phyloP scores from a whole-genome alignment of 2,888 invertebrate species.

The Actias luna region DNA sequence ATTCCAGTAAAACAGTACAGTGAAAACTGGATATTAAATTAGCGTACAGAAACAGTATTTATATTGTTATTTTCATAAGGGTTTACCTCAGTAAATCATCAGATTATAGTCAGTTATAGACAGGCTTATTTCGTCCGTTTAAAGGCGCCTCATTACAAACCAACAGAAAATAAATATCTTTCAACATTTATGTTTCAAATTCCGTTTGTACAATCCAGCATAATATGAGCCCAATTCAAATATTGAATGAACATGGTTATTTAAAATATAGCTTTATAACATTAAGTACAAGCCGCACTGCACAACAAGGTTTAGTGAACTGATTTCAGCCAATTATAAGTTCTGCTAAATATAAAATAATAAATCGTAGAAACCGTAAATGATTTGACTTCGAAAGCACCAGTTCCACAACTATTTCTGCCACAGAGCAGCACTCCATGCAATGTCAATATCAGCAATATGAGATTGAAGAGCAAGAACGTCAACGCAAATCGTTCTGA shows the following conservation, averaged over 20 bases:
- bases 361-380: neutral
- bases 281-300: neutral
- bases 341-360: neutral
- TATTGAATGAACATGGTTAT: neutral
- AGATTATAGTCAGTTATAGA: neutral
- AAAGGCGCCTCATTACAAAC: neutral
- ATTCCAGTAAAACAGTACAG: neutral
- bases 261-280: neutral
- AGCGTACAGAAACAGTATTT: neutral
- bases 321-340: conserved; percentile 7
- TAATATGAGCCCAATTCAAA: neutral
- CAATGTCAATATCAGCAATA: neutral
- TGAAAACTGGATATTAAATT: neutral
- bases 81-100: too few relatives aligned
- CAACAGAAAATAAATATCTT: neutral
- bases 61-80: too few relatives aligned
- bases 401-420: neutral
- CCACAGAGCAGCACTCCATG: neutral
- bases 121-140: neutral
- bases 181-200: neutral
- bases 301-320: neutral
- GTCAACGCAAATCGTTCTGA: neutral
- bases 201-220: neutral
- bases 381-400: neutral
- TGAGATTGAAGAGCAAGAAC: neutral